Evolutionary conservation across 2,888 invertebrate genomes (phyloP), one percentile per base, ranked within the genome.

Genomic region (Pseudanteris insignis): DNA sequence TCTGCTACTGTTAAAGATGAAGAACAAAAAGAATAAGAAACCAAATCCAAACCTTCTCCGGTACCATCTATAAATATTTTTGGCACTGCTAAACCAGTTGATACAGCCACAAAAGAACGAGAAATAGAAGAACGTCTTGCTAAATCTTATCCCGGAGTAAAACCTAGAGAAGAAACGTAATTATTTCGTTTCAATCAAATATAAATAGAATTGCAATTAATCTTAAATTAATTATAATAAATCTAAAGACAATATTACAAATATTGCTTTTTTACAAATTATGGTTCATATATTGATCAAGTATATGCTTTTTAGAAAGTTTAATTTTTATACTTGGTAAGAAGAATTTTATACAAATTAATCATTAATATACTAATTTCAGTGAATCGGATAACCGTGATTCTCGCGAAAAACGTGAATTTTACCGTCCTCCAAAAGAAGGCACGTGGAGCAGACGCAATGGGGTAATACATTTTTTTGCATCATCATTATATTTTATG

Each of bases 11-110:
- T 46, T 0, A 68, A 63, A 7, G 26, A 34, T 5, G 21, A 28
- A 18, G 38, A 13, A 1, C 6, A 30, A 10, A 13, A 15, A 1
- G 21, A 33, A 14, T 13, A 44, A 13, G 13, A 11, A 7, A 3
- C 26, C n/a, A 26, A 26, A 10, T 67, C 75, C 6, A 75, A 81
- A 25, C 77, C 84, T n/a, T 79, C 83, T 44, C 83, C 85, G 6
- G 84, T 83, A 40, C 82, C 88, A 1, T 84, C 88, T 0, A 86
- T 88, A 34, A 90, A 89, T 51, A 94, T 96, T 67, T 96, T 96
- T 78, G 96, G 96, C n/a, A 89, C 87, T 18, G 96, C 96, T 10
- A 94, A 91, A 77, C 96, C 96, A 0, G 96, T 97, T 0, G 95
- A 96, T 77, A 97, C 96, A 1, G 88, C 92, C 41, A 90, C 92